A percentile compares a stretch with the other conserved stretches of the same genome.
Conservation (phyloP, 1,140 invertebrate species). For the Cataglyphis hispanica region DNA sequence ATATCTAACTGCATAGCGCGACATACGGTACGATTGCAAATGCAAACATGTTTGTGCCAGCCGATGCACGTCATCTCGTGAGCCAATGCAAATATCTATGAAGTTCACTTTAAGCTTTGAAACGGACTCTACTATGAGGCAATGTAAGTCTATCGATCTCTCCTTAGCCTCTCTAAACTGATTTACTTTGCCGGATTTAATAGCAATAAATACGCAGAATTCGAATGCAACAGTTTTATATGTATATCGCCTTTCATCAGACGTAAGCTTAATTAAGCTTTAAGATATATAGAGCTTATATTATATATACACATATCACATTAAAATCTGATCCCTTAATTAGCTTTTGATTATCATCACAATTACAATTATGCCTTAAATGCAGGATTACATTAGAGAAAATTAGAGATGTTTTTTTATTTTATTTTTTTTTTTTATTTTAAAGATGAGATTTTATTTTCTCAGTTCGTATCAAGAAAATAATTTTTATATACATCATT, state of each 20-base stretch:
- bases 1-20: slow-evolving; percentile 46
- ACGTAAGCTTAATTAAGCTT: slow-evolving; percentile 18
- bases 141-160: slow-evolving; percentile 52
- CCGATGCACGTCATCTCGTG: slow-evolving; percentile 66
- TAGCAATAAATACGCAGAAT: background rate
- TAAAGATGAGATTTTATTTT: too few species aligned
- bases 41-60: slow-evolving; percentile 72
- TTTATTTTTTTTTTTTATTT: too few species aligned
- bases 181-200: slow-evolving; percentile 35
- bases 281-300: background rate
- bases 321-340: background rate
- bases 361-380: background rate
- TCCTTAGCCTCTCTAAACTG: slow-evolving; percentile 10
- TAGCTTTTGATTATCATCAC: background rate
- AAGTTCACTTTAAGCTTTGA: slow-evolving; percentile 54
- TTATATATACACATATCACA: background rate
- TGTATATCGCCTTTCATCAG: background rate
- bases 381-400: background rate
- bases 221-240: background rate
- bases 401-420: too few species aligned
- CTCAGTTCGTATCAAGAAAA: background rate
- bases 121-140: slow-evolving; percentile 23
- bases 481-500: background rate
- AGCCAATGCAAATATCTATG: slow-evolving; percentile 70
- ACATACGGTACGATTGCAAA: slow-evolving; percentile 79